Evolutionary conservation across 2,113 vertebrate species (phyloP).

Genomic region (Edolisoma coerulescens): DNA sequence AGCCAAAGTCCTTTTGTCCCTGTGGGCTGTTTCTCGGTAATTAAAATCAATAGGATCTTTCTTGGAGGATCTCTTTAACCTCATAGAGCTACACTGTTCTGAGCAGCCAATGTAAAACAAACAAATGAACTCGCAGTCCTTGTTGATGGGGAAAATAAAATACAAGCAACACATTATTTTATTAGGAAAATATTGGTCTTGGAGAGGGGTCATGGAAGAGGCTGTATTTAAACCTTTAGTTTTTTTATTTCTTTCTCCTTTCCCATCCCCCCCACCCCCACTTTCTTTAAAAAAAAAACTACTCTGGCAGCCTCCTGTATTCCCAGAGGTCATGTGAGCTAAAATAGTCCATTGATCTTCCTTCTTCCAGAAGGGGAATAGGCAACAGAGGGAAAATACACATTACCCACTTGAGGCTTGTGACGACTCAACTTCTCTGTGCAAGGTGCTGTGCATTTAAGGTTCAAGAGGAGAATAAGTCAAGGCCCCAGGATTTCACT

Average conservation of each 20-base stretch:
- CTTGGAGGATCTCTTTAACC: constrained; percentile 84
- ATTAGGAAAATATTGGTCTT: not conserved
- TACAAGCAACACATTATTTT: constrained; percentile 33
- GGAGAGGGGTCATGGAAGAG: not conserved
- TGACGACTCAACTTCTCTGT: not conserved
- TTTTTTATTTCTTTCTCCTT: not conserved
- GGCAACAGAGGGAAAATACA: constrained; percentile 23
- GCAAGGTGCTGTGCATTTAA: not conserved
- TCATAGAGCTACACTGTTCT: constrained; percentile 59
- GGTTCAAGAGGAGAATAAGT: not conserved
- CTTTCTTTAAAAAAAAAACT: not conserved
- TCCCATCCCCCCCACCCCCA: not conserved
- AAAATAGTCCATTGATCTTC: constrained; percentile 63
- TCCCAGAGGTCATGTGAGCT: constrained; percentile 58
- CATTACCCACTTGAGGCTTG: not conserved
- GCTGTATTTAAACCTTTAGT: not conserved
- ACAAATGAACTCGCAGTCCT: constrained; percentile 62
- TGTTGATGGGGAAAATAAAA: not conserved
- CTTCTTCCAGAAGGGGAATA: constrained; percentile 9
- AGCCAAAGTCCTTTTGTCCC: constrained; percentile 90
- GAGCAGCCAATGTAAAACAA: constrained; percentile 65
- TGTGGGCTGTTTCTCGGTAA: constrained; percentile 92
- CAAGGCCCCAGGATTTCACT: not conserved
- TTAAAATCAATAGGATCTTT: constrained; percentile 99
- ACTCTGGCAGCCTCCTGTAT: not conserved